Evolutionary conservation across 2,888 invertebrate species (phyloP).

Genomic region (Drosophila kambysellisi): DNA sequence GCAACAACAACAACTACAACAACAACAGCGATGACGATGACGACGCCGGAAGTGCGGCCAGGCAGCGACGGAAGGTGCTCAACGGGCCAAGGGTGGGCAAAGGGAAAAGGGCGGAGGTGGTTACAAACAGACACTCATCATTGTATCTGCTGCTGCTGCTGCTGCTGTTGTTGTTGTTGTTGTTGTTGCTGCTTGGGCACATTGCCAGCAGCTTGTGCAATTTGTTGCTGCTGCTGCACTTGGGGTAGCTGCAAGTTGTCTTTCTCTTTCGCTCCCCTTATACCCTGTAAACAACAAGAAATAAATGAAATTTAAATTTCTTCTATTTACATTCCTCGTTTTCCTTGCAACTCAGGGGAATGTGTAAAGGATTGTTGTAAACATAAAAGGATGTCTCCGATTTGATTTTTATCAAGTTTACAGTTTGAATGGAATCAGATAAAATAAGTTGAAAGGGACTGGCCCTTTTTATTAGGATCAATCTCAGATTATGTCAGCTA

Average conservation of each 20-base stretch:
- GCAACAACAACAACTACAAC: conserved; percentile 13
- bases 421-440: background rate
- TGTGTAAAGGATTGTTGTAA: background rate
- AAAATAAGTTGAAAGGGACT: background rate
- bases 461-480: background rate
- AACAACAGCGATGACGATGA: conserved; percentile 27
- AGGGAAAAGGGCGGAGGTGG: conserved; percentile 28
- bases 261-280: background rate
- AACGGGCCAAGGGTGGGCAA: background rate
- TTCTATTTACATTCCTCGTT: background rate
- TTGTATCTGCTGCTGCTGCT: conserved; percentile 23
- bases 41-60: conserved; percentile 71
- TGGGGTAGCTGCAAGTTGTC: conserved; percentile 20
- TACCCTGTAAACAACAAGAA: conserved; percentile 7
- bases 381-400: background rate
- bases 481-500: background rate
- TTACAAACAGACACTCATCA: conserved; percentile 45
- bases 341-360: background rate
- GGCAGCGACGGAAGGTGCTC: conserved; percentile 37
- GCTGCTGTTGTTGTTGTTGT: conserved; percentile 22
- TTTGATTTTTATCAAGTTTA: background rate
- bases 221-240: conserved; percentile 36
- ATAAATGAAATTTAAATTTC: background rate
- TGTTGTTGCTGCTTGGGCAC: conserved; percentile 48
- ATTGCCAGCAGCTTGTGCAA: conserved; percentile 57